Conservation (phyloP, 2,113 vertebrate genomes). For the Sciurus niger region DNA sequence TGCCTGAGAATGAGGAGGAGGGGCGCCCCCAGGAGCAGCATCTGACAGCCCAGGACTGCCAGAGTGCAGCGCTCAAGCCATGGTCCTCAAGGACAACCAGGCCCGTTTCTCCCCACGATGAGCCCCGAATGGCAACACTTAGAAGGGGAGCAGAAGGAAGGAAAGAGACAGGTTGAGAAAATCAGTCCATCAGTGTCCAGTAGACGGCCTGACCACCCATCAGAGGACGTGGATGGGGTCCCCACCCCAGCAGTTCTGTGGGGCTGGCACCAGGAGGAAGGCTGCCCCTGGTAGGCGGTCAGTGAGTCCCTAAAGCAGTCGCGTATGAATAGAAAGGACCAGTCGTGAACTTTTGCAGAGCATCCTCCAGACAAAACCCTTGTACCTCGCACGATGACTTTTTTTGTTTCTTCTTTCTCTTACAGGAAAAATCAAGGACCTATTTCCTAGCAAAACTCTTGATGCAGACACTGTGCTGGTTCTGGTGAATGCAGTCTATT, state of each 20-base stretch:
- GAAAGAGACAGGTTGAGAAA: background rate
- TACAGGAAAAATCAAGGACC: constrained; percentile 91
- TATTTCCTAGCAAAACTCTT: constrained; percentile 86
- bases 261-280: background rate
- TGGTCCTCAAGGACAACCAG: background rate
- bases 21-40: rapidly evolving
- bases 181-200: too few species aligned
- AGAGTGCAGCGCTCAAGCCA: background rate
- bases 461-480: constrained; percentile 77
- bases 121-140: background rate
- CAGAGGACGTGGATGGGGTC: background rate
- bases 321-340: background rate
- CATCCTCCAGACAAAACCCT: background rate
- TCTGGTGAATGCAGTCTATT: constrained; percentile 92
- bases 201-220: background rate
- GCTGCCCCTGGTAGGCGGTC: background rate
- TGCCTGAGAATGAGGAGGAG: background rate
- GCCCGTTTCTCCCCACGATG: background rate
- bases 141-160: background rate
- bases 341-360: background rate
- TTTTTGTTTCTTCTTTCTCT: background rate
- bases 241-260: background rate
- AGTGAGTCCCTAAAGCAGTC: rapidly evolving
- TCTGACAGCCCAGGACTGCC: background rate
- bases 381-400: background rate